These are phyloP conservation scores for Bombylius discolor DNA, from an alignment of 2,888 invertebrate genomes.

Conservation along the genomic window DNA sequence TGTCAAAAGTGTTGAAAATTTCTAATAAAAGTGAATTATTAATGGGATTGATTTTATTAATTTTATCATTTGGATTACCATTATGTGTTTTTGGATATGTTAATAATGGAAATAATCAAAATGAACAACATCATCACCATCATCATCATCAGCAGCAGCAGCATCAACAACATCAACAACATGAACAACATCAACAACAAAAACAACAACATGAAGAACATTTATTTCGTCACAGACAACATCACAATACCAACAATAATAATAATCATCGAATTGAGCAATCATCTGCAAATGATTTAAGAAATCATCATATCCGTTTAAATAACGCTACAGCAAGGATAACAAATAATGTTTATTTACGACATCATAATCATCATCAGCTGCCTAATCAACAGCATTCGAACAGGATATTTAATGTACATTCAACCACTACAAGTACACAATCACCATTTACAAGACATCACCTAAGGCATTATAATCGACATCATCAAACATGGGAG, in stretches of 20 bases:
- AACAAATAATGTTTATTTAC: conserved; percentile 9
- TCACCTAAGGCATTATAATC: conserved; percentile 31
- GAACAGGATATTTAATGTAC: neutral
- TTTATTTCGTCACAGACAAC: conserved; percentile 13
- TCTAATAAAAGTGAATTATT: neutral
- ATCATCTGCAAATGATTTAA: conserved; percentile 15
- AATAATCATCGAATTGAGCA: conserved; percentile 21
- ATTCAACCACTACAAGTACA: neutral
- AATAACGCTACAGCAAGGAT: neutral
- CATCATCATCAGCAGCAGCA: neutral
- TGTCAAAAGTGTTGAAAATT: conserved; percentile 1
- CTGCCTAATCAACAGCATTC: conserved; percentile 5
- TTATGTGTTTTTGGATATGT: neutral
- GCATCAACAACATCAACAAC: neutral
- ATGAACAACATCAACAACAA: neutral
- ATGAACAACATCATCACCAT: neutral
- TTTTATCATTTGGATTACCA: neutral
- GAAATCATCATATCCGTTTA: conserved; percentile 5
- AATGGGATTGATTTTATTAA: neutral
- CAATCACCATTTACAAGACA: conserved; percentile 14
- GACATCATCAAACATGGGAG: conserved; percentile 28
- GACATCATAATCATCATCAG: conserved; percentile 10
- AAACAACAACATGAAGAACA: neutral
- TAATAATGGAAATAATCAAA: neutral
- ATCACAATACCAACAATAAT: conserved; percentile 19